Conservation (phyloP, 1,140 invertebrate genomes). For the Coptotermes formosanus region DNA sequence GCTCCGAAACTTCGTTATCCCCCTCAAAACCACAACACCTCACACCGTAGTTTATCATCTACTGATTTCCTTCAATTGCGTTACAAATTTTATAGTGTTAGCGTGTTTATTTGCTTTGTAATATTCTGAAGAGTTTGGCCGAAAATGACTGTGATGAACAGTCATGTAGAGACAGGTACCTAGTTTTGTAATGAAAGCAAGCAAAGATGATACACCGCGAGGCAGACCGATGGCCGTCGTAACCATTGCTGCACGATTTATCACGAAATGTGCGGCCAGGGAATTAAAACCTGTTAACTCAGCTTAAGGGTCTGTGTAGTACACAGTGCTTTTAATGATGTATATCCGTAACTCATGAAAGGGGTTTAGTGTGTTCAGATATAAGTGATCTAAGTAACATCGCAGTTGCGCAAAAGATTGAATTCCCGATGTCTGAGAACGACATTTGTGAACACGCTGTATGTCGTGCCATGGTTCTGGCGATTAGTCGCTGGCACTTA, state of each 20-base stretch:
- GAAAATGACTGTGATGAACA: background rate
- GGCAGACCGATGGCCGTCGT: background rate
- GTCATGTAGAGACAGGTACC: background rate
- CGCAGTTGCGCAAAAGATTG: background rate
- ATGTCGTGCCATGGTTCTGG: no score
- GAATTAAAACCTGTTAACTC: constrained; percentile 1
- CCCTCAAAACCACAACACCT: no score
- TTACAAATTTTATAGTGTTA: no score
- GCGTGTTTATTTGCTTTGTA: no score
- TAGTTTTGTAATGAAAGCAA: background rate
- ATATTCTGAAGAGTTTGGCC: no score
- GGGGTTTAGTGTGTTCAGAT: background rate
- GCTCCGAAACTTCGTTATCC: no score
- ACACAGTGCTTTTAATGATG: background rate
- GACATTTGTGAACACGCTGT: no score
- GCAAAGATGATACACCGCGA: background rate
- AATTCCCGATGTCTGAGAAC: no score
- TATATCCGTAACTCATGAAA: background rate
- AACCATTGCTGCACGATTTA: background rate
- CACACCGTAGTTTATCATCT: no score
- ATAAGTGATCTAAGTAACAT: background rate
- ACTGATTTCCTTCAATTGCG: no score
- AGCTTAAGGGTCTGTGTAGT: background rate
- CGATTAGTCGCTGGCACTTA: no score
- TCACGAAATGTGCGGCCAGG: background rate